A percentile compares a stretch with the other conserved stretches of the same genome.
Conservation (phyloP, 2,888 invertebrate genomes). For the Belgica antarctica region DNA sequence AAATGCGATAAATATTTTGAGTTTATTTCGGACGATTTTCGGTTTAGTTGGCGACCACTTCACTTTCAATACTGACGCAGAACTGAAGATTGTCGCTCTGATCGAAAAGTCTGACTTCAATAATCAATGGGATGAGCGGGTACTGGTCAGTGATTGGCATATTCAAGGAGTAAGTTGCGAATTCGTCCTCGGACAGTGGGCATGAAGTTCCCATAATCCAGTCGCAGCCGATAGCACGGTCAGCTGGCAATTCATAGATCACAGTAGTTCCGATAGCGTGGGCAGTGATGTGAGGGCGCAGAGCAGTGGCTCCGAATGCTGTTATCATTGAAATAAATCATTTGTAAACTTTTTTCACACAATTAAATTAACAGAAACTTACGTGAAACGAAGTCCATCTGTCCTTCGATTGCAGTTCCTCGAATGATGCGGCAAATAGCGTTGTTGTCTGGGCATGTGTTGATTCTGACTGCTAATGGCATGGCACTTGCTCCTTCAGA, state of each 20-base stretch:
- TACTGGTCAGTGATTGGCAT: conserved; percentile 21
- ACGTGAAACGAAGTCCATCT: not conserved
- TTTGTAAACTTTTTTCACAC: not conserved
- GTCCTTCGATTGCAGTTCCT: not conserved
- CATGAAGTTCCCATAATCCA: not conserved
- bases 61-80: not conserved
- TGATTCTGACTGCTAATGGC: not conserved
- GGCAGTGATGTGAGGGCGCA: not conserved
- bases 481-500: not conserved
- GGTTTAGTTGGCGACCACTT: not conserved
- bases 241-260: not conserved
- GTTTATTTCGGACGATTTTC: not conserved
- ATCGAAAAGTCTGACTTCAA: not conserved
- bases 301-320: not conserved
- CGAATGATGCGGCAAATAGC: not conserved
- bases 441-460: not conserved
- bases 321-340: not conserved
- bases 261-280: not conserved
- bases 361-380: not conserved
- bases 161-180: not conserved
- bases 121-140: not conserved
- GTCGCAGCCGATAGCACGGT: not conserved
- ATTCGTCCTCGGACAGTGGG: conserved; percentile 13
- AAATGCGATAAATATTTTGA: not conserved
- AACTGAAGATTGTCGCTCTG: not conserved